These are phyloP conservation scores for Crepidodera aurea DNA, from an alignment of 2,888 invertebrate genomes.

Conservation along the genomic window DNA sequence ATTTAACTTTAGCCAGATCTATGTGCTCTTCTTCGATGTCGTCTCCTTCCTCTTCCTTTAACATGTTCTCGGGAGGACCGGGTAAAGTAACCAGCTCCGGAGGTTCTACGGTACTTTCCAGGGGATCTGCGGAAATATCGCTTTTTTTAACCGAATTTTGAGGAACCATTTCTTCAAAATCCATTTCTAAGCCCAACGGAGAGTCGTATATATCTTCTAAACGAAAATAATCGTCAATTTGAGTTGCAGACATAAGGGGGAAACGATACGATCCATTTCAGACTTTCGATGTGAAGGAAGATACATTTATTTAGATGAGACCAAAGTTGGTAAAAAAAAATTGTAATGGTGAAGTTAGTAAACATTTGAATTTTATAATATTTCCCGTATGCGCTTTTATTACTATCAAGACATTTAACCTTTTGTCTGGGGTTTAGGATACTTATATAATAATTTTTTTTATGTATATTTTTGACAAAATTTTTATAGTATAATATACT, in stretches of 20 bases:
- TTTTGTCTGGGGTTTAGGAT: too few relatives aligned
- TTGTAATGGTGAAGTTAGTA: too few relatives aligned
- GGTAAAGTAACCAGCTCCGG: not conserved
- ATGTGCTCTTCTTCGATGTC: conserved; percentile 21
- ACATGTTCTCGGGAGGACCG: not conserved
- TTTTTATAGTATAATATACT: too few relatives aligned
- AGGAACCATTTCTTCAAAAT: conserved; percentile 32
- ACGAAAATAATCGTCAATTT: not conserved
- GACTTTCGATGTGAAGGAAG: not conserved
- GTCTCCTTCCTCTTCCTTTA: conserved; percentile 10
- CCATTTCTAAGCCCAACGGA: conserved; percentile 33
- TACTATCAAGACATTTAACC: too few relatives aligned
- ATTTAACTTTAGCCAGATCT: conserved; percentile 14
- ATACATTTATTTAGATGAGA: not conserved
- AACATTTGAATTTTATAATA: too few relatives aligned
- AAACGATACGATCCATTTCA: not conserved
- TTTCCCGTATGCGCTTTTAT: too few relatives aligned
- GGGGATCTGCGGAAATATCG: not conserved
- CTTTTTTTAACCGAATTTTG: not conserved
- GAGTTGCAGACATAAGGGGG: not conserved
- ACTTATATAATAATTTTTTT: too few relatives aligned
- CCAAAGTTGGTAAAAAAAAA: not conserved
- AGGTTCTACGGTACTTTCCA: not conserved
- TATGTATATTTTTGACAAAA: too few relatives aligned
- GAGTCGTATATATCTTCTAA: conserved; percentile 34